A percentile compares a stretch with the other conserved stretches of the same genome.
These are phyloP conservation scores for Gymnarchus niloticus DNA, from an alignment of 2,113 vertebrate species.

Conservation along the genomic window DNA sequence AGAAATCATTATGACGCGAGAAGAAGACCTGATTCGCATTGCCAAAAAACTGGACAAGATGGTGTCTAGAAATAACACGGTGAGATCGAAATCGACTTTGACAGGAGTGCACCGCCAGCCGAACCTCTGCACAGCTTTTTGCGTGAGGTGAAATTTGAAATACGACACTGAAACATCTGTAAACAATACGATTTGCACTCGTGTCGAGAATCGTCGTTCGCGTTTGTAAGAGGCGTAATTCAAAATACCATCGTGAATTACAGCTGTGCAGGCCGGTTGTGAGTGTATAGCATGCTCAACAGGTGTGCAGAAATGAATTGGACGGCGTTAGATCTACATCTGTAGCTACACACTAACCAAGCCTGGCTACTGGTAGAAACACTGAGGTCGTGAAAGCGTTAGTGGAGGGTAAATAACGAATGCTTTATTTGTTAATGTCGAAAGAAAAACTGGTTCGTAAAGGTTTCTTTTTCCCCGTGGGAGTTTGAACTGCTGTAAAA, in stretches of 20 bases:
- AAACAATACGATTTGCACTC: background rate
- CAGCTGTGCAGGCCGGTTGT: background rate
- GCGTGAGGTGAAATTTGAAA: background rate
- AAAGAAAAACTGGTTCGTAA: background rate
- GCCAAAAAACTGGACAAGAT: constrained; percentile 91
- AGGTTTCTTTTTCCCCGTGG: background rate
- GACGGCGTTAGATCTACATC: background rate
- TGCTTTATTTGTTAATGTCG: background rate
- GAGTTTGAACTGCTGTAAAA: background rate
- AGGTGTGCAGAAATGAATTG: constrained; percentile 54
- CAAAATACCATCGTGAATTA: background rate
- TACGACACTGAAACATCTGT: background rate
- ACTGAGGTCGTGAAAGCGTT: background rate
- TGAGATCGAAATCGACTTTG: constrained; percentile 61
- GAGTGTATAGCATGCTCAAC: constrained; percentile 46
- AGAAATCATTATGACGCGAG: constrained; percentile 69
- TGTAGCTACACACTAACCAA: background rate
- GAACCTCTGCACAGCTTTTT: constrained; percentile 45
- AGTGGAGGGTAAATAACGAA: background rate
- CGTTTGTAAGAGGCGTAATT: background rate
- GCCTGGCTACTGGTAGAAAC: background rate
- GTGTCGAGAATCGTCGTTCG: background rate
- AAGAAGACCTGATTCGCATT: constrained; percentile 81
- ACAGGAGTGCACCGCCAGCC: constrained; percentile 34
- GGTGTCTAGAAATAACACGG: constrained; percentile 88